Conservation (phyloP, 2,113 vertebrate genomes). For the Silurus asotus region DNA sequence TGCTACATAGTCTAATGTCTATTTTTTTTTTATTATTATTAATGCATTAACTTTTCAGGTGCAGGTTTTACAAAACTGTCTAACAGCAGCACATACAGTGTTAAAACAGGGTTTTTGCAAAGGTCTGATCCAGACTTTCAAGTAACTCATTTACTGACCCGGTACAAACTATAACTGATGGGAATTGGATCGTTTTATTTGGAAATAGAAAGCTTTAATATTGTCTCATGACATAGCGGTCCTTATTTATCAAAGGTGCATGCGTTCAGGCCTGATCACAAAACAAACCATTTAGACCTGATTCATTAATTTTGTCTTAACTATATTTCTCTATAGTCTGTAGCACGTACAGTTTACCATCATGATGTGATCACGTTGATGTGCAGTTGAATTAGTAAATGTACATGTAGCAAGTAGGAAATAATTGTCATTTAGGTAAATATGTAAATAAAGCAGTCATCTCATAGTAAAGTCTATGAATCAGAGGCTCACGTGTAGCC, state of each 20-base stretch:
- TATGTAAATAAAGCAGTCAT: not conserved
- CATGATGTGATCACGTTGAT: not conserved
- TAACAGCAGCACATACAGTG: not conserved
- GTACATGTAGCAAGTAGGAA: not conserved
- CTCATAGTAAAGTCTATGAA: not conserved
- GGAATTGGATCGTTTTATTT: not conserved
- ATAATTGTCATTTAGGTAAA: not conserved
- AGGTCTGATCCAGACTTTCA: not conserved
- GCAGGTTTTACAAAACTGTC: not conserved
- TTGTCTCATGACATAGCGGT: not conserved
- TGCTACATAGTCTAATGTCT: not conserved
- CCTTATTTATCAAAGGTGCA: conserved; percentile 7
- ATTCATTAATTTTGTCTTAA: not conserved
- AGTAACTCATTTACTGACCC: not conserved
- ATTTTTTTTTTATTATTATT: not conserved
- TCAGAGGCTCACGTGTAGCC: not conserved
- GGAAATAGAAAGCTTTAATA: not conserved
- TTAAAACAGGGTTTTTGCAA: conserved; percentile 2
- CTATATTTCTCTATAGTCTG: not conserved
- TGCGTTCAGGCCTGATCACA: not conserved
- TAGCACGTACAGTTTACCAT: not conserved
- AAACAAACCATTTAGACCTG: not conserved
- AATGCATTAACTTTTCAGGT: not conserved
- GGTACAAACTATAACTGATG: not conserved
- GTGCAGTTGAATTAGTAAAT: not conserved